These are phyloP conservation scores for Eulemur macaco DNA, from an alignment of 2,113 vertebrate genomes.

Conservation along the genomic window DNA sequence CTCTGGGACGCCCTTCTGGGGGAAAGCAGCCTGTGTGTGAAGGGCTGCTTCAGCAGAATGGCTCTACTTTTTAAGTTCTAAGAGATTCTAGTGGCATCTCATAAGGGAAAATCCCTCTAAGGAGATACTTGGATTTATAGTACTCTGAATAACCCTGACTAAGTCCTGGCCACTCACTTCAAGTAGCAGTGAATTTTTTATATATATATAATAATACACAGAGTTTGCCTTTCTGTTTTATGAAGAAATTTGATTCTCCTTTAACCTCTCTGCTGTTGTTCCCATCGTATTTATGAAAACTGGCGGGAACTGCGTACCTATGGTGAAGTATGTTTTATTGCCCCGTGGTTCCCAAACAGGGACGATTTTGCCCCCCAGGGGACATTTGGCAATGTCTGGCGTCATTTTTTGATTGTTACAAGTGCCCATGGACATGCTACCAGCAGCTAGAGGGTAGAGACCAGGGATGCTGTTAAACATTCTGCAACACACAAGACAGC, in stretches of 20 bases:
- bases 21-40: not conserved
- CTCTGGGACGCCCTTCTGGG: not conserved
- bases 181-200: not conserved
- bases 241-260: not conserved
- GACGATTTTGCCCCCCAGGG: not conserved
- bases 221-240: not conserved
- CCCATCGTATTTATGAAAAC: not conserved
- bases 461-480: not conserved
- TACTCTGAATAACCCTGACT: not conserved
- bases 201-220: not conserved
- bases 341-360: not conserved
- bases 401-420: not conserved
- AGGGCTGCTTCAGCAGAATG: not conserved
- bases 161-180: not conserved
- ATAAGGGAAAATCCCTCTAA: not conserved
- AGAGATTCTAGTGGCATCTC: not conserved
- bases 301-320: not conserved
- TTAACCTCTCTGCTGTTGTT: not conserved
- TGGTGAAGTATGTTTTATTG: not conserved
- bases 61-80: not conserved
- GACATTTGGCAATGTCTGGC: not conserved
- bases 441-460: not conserved
- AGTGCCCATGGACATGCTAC: not conserved
- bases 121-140: not conserved
- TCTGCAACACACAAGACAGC: not conserved